A percentile compares a stretch with the other conserved stretches of the same genome.
These are phyloP conservation scores for Leptoclinus maculatus DNA, from an alignment of 2,797 vertebrate species.

Conservation along the genomic window DNA sequence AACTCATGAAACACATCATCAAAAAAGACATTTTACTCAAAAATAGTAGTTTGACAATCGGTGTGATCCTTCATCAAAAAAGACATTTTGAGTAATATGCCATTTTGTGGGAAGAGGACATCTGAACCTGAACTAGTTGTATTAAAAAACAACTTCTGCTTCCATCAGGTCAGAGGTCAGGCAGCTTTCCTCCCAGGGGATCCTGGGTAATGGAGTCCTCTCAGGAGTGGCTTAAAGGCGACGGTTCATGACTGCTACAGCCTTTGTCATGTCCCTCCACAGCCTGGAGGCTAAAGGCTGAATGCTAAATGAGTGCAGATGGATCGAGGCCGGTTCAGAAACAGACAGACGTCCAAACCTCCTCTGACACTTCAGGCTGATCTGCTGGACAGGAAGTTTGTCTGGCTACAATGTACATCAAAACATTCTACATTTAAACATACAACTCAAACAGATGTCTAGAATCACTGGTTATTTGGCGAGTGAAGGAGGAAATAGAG, in stretches of 20 bases:
- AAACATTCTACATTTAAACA: not conserved
- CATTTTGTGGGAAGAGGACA: conserved; percentile 35
- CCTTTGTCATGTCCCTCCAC: conserved; percentile 44
- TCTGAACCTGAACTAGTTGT: conserved; percentile 51
- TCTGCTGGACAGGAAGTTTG: conserved; percentile 26
- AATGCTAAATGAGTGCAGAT: conserved; percentile 44
- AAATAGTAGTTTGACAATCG: conserved; percentile 26
- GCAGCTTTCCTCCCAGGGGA: conserved; percentile 42
- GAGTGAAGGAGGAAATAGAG: not conserved
- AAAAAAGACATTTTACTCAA: conserved; percentile 47
- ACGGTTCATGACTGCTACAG: conserved; percentile 41
- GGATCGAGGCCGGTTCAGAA: conserved; percentile 33
- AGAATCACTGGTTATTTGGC: not conserved
- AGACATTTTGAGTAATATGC: conserved; percentile 53
- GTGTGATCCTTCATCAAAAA: conserved; percentile 13
- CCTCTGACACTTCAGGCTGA: conserved; percentile 24
- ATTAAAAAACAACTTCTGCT: conserved; percentile 45
- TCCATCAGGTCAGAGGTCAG: conserved; percentile 56
- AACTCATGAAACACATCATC: conserved; percentile 34
- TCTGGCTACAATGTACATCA: not conserved
- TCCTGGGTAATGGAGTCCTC: conserved; percentile 61
- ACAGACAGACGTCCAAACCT: conserved; percentile 30
- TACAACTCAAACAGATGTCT: not conserved
- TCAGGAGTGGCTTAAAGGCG: conserved; percentile 39
- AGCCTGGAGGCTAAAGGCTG: conserved; percentile 42